These are phyloP conservation scores for Nothobranchius furzeri DNA, from an alignment of 2,113 vertebrate genomes.

Conservation along the genomic window DNA sequence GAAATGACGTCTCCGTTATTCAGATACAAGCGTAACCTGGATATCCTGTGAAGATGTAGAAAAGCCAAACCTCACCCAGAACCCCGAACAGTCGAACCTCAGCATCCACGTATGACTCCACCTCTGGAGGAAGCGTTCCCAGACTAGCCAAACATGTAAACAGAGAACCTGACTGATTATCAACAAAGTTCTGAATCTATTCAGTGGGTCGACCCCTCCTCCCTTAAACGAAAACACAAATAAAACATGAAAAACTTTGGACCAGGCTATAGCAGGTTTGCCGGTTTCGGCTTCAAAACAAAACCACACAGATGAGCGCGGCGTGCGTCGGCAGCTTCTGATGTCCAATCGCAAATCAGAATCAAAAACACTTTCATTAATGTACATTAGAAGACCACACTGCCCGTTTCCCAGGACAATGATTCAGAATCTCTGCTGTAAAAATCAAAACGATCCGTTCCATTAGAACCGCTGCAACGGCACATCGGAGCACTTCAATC, in stretches of 20 bases:
- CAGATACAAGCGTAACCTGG: slow-evolving; percentile 72
- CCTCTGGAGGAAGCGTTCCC: slow-evolving; percentile 17
- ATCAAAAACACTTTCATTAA: slow-evolving; percentile 67
- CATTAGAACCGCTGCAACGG: slow-evolving; percentile 63
- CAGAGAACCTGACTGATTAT: slow-evolving; percentile 76
- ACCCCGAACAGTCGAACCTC: slow-evolving; percentile 55
- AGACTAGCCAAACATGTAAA: slow-evolving; percentile 74
- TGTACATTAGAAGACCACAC: slow-evolving; percentile 63
- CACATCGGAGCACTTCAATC: slow-evolving; percentile 71
- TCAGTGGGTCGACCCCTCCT: slow-evolving; percentile 32
- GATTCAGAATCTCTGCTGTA: slow-evolving; percentile 65
- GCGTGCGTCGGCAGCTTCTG: slow-evolving; percentile 37
- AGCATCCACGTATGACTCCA: slow-evolving; percentile 21
- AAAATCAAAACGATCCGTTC: slow-evolving; percentile 62
- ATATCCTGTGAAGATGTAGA: slow-evolving; percentile 68
- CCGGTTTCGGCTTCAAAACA: slow-evolving; percentile 52
- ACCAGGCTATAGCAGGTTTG: slow-evolving; percentile 59
- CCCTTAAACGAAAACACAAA: slow-evolving; percentile 35
- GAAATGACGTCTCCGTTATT: slow-evolving; percentile 59
- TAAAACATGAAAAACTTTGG: slow-evolving; percentile 65
- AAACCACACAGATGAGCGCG: slow-evolving; percentile 58
- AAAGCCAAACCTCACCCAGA: slow-evolving; percentile 59
- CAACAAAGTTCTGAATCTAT: slow-evolving; percentile 64
- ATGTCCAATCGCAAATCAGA: slow-evolving; percentile 62
- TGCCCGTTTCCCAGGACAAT: slow-evolving; percentile 48